Conservation (phyloP, 2,797 vertebrate species). For the Serranus cabrilla region DNA sequence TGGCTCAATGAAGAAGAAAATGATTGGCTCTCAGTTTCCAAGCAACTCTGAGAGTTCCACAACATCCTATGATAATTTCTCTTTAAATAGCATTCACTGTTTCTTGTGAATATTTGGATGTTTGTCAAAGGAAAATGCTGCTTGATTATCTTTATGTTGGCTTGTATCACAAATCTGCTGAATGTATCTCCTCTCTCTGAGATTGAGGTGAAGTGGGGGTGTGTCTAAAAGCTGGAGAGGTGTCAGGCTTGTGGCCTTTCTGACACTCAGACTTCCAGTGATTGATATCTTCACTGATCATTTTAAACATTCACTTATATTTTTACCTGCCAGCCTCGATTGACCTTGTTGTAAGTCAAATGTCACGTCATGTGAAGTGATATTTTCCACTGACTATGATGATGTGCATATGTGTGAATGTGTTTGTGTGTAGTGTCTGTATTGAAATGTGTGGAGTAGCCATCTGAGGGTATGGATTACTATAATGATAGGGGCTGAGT, state of each 20-base stretch:
- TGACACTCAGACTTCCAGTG: constrained; percentile 22
- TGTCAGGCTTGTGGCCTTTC: constrained; percentile 22
- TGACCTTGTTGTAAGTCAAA: constrained; percentile 74
- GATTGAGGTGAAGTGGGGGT: constrained; percentile 11
- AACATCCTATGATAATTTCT: constrained; percentile 69
- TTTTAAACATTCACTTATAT: constrained; percentile 67
- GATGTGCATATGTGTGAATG: constrained; percentile 62
- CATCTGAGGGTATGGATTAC: constrained; percentile 93
- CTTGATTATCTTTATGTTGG: constrained; percentile 43
- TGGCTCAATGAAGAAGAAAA: constrained; percentile 73
- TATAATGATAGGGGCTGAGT: constrained; percentile 87
- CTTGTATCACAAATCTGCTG: constrained; percentile 27
- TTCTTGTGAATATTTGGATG: constrained; percentile 55
- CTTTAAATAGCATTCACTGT: constrained; percentile 53
- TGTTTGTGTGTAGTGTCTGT: constrained; percentile 45
- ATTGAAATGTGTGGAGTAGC: constrained; percentile 60
- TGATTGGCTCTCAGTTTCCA: constrained; percentile 78
- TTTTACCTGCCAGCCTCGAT: constrained; percentile 62
- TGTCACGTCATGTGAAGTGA: constrained; percentile 55
- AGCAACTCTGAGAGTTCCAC: constrained; percentile 68
- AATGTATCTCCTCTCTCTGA: constrained; percentile 19
- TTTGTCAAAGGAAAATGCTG: constrained; percentile 51
- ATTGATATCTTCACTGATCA: constrained; percentile 68
- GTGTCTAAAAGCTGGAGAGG: constrained; percentile 33
- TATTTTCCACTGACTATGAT: constrained; percentile 58